Percentiles rank a stretch among this genome's conserved stretches.
Evolutionary conservation across 2,113 vertebrate species (phyloP).

Genomic region (Cricetomys ansorgei): DNA sequence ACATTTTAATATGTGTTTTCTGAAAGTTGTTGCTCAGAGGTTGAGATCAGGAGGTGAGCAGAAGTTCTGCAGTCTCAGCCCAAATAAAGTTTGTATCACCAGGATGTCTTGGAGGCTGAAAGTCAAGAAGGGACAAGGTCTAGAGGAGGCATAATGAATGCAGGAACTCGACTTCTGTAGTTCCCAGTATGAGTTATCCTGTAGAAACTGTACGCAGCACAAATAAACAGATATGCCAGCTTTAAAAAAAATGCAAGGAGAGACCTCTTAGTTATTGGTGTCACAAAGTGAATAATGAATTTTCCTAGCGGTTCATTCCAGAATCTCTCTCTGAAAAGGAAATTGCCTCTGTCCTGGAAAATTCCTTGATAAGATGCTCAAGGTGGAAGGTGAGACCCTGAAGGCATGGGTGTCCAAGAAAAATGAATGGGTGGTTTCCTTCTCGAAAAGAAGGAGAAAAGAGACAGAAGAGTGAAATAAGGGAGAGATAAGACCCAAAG

Average conservation of each 20-base stretch:
- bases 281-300: slow-evolving; percentile 74
- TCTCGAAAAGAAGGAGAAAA: background rate
- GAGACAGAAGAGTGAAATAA: background rate
- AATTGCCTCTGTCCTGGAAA: slow-evolving; percentile 62
- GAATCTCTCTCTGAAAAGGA: slow-evolving; percentile 33
- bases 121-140: background rate
- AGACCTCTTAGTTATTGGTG: slow-evolving; percentile 63
- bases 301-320: slow-evolving; percentile 53
- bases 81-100: background rate
- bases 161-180: background rate
- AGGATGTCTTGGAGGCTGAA: background rate
- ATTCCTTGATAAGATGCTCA: slow-evolving; percentile 52
- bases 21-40: background rate
- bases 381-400: slow-evolving; percentile 44
- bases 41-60: background rate
- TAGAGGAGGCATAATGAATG: background rate
- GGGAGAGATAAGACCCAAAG: background rate
- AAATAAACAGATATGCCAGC: slow-evolving; percentile 7
- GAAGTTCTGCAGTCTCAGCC: background rate
- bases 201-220: background rate
- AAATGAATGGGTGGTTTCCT: slow-evolving; percentile 42
- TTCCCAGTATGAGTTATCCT: background rate
- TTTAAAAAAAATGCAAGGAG: slow-evolving; percentile 18
- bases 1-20: background rate
- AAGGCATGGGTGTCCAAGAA: background rate